These are phyloP conservation scores for Physeter macrocephalus DNA, from an alignment of 2,113 vertebrate species.

Conservation along the genomic window DNA sequence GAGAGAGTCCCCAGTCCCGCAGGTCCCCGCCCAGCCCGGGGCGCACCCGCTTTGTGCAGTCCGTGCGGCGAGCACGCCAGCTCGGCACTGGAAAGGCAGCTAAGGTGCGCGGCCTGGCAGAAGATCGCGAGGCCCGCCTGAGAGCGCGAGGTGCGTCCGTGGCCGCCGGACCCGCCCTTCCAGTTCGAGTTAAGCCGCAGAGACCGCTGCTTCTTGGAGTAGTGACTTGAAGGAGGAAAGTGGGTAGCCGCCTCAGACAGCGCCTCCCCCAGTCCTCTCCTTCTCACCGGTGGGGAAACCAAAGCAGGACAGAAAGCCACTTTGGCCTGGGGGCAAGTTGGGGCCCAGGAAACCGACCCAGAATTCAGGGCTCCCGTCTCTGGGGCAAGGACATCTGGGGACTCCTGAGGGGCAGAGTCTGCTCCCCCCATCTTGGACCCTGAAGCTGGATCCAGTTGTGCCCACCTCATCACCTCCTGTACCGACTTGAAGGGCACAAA, in stretches of 20 bases:
- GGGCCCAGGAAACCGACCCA: background rate
- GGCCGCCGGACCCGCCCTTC: background rate
- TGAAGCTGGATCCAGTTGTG: background rate
- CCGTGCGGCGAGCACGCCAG: slow-evolving; percentile 11
- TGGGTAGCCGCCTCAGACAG: background rate
- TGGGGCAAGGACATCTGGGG: background rate
- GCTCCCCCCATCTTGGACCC: background rate
- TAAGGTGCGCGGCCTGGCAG: slow-evolving; percentile 35
- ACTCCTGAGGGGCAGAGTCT: background rate
- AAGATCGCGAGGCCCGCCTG: slow-evolving; percentile 14
- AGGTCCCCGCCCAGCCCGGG: background rate
- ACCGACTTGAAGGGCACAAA: background rate
- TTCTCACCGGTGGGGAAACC: background rate
- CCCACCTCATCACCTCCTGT: slow-evolving; percentile 44
- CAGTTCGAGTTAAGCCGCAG: background rate
- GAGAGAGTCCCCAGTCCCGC: background rate
- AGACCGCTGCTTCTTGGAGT: slow-evolving; percentile 22
- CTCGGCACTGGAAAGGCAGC: background rate
- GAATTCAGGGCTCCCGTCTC: background rate
- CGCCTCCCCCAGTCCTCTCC: background rate
- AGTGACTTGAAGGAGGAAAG: slow-evolving; percentile 25
- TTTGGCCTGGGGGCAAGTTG: background rate
- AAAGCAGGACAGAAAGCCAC: background rate
- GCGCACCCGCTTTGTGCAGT: background rate
- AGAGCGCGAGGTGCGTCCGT: background rate